Evolutionary conservation across 1,140 invertebrate species (phyloP).

Genomic region (Drosophila subobscura): DNA sequence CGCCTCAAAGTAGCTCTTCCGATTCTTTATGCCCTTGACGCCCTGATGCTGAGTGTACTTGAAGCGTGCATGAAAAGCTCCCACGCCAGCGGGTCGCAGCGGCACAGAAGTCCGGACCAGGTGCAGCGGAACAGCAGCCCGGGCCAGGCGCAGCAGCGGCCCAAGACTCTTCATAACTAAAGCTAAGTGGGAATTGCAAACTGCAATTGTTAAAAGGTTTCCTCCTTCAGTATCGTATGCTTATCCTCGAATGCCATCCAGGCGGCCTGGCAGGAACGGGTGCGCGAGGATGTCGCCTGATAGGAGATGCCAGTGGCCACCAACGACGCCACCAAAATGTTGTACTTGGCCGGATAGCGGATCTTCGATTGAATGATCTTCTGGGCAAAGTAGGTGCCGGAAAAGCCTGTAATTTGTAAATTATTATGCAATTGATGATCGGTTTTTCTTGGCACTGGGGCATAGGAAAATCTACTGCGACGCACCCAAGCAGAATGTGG

Average conservation of each 20-base stretch:
- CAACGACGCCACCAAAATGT: constrained; percentile 82
- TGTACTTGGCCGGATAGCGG: constrained; percentile 80
- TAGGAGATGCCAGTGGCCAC: constrained; percentile 78
- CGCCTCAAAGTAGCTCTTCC: constrained; percentile 67
- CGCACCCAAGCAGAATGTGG: constrained; percentile 84
- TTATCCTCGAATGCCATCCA: constrained; percentile 85
- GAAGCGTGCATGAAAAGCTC: constrained; percentile 15
- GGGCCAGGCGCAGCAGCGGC: not conserved
- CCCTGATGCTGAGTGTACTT: constrained; percentile 77
- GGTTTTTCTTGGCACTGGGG: not conserved
- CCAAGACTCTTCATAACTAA: constrained; percentile 50
- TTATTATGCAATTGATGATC: constrained; percentile 70
- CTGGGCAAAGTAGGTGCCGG: constrained; percentile 83
- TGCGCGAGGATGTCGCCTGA: constrained; percentile 81
- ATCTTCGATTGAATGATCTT: constrained; percentile 78
- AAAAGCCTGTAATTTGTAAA: constrained; percentile 80
- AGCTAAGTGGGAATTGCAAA: constrained; percentile 24
- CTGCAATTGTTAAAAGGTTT: constrained; percentile 41
- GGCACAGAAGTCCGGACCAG: not conserved
- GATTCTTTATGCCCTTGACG: constrained; percentile 74
- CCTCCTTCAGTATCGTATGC: constrained; percentile 83
- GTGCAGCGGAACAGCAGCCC: not conserved
- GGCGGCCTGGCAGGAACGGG: constrained; percentile 84
- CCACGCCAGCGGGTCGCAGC: constrained; percentile 7
- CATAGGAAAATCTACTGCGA: not conserved